phyloP scores from a whole-genome alignment of 1,140 invertebrate genomes.

The Calosoma granatense region DNA sequence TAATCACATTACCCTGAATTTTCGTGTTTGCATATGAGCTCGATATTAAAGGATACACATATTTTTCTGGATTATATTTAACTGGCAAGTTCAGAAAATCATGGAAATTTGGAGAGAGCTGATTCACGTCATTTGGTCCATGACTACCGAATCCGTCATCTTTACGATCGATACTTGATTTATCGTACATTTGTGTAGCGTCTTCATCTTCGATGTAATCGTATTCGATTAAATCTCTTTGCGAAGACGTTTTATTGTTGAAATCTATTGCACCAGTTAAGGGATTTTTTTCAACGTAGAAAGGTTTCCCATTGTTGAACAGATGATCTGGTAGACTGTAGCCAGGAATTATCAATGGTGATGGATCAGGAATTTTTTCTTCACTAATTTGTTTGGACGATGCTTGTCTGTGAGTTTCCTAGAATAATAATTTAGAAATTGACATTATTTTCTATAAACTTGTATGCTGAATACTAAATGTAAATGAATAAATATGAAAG shows the following conservation, averaged over 20 bases:
- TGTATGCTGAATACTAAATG: background rate
- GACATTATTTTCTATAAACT: background rate
- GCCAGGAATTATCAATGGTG: slow-evolving; percentile 28
- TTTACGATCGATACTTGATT: slow-evolving; percentile 34
- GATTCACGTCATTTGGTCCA: slow-evolving; percentile 43
- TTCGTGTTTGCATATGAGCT: slow-evolving; percentile 63
- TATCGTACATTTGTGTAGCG: slow-evolving; percentile 27
- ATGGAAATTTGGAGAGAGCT: slow-evolving; percentile 50
- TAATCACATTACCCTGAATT: slow-evolving; percentile 54
- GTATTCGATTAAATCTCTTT: slow-evolving; percentile 25
- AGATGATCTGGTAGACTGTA: slow-evolving; percentile 33
- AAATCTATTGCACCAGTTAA: slow-evolving; percentile 54
- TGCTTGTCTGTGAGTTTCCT: background rate
- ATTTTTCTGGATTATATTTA: slow-evolving; percentile 53
- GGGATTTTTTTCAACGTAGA: slow-evolving; percentile 57
- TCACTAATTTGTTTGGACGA: background rate
- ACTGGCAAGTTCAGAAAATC: slow-evolving; percentile 59
- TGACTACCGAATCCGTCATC: slow-evolving; percentile 33
- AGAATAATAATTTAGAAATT: background rate
- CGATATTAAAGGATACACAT: slow-evolving; percentile 56
- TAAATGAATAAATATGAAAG: no score
- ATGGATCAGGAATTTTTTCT: slow-evolving; percentile 31
- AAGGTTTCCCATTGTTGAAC: slow-evolving; percentile 59
- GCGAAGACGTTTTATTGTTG: slow-evolving; percentile 36
- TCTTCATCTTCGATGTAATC: slow-evolving; percentile 25